Evolutionary conservation across 2,113 vertebrate genomes (phyloP).

Genomic region (Trinectes maculatus): DNA sequence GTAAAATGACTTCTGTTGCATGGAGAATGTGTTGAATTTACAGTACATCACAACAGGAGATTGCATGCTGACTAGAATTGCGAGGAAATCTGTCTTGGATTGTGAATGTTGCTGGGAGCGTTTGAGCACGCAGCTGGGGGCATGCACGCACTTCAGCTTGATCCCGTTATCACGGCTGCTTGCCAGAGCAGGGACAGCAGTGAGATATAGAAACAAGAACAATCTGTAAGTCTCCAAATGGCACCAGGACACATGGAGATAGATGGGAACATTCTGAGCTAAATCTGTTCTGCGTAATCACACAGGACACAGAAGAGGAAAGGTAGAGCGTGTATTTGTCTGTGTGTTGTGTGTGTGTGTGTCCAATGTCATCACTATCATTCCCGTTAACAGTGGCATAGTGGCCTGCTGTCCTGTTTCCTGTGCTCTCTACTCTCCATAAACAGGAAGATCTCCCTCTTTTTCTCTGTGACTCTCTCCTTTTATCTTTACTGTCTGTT

Average conservation of each 20-base stretch:
- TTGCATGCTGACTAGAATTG: conserved; percentile 27
- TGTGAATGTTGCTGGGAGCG: conserved; percentile 51
- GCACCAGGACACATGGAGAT: conserved; percentile 23
- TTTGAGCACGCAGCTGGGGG: conserved; percentile 52
- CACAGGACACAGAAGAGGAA: conserved; percentile 43
- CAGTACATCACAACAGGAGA: background rate
- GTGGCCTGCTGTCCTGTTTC: conserved; percentile 54
- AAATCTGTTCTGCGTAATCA: conserved; percentile 56
- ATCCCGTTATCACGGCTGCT: conserved; percentile 52
- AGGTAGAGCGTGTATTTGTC: conserved; percentile 31
- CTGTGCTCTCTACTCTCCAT: conserved; percentile 53
- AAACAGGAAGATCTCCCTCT: conserved; percentile 76
- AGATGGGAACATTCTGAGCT: conserved; percentile 27
- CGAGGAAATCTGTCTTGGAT: conserved; percentile 42
- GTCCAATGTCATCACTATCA: conserved; percentile 28
- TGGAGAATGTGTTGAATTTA: conserved; percentile 13
- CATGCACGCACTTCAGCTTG: conserved; percentile 32
- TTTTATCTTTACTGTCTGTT: conserved; percentile 45
- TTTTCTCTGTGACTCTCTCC: conserved; percentile 30
- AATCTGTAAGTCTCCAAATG: conserved; percentile 50
- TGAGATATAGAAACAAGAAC: conserved; percentile 35
- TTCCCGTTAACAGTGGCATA: conserved; percentile 27
- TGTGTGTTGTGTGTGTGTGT: conserved; percentile 19
- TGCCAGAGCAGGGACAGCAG: conserved; percentile 26
- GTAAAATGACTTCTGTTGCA: conserved; percentile 7